Conservation (phyloP, 2,113 vertebrate species). For the Rhagologus leucostigma region DNA sequence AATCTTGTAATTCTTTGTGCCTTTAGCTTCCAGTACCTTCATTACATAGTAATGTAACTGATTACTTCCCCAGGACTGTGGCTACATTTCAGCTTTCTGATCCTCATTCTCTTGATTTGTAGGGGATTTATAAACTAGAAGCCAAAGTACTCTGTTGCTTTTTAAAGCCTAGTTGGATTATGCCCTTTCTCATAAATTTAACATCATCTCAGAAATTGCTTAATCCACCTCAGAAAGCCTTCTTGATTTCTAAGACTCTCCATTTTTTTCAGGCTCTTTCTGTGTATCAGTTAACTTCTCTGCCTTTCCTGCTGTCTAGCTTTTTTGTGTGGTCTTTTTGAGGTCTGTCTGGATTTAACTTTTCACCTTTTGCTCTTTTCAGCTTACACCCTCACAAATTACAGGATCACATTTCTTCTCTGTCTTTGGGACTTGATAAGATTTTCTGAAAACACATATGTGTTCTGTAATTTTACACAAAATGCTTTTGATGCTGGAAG, state of each 20-base stretch:
- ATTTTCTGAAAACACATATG: background rate
- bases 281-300: background rate
- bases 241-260: background rate
- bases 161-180: background rate
- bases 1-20: background rate
- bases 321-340: background rate
- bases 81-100: background rate
- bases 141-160: background rate
- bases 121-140: background rate
- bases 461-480: background rate
- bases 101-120: background rate
- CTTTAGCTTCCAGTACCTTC: background rate
- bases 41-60: background rate
- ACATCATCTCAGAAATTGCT: background rate
- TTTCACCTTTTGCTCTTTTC: background rate
- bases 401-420: background rate
- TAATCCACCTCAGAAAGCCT: background rate
- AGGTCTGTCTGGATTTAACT: background rate
- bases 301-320: background rate
- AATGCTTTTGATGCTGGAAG: background rate
- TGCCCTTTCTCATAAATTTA: background rate
- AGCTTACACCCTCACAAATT: background rate
- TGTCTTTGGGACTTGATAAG: background rate
- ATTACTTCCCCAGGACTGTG: background rate
- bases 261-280: background rate